Percentiles rank a stretch among this genome's conserved stretches.
Conservation (phyloP, 2,113 vertebrate genomes). For the Psephotus haematonotus region DNA sequence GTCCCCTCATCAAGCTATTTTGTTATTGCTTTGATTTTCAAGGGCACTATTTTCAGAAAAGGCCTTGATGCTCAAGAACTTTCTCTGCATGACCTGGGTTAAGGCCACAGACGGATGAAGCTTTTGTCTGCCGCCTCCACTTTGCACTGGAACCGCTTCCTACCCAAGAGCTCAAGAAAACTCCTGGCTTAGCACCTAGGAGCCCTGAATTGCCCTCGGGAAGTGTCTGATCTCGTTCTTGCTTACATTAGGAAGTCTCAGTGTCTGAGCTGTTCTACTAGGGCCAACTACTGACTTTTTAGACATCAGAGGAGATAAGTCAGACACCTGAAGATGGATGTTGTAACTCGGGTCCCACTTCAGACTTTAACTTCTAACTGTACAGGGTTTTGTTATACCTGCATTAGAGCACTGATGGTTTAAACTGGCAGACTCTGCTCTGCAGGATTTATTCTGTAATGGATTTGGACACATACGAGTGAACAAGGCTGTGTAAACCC, state of each 20-base stretch:
- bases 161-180: background rate
- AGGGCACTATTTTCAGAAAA: background rate
- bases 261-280: background rate
- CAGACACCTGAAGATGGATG: background rate
- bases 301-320: background rate
- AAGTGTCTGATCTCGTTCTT: background rate
- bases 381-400: background rate
- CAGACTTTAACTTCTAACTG: background rate
- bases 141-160: background rate
- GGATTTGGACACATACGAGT: background rate
- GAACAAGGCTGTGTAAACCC: background rate
- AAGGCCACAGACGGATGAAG: background rate
- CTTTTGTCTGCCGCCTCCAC: background rate
- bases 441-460: background rate
- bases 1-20: background rate
- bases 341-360: background rate
- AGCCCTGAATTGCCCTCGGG: background rate
- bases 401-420: background rate
- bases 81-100: background rate
- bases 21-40: background rate
- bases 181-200: background rate
- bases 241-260: slow-evolving; percentile 20
- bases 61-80: background rate
- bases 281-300: background rate
- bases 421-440: background rate